Evolutionary conservation across 2,797 vertebrate species (phyloP).

Genomic region (Ara ararauna): DNA sequence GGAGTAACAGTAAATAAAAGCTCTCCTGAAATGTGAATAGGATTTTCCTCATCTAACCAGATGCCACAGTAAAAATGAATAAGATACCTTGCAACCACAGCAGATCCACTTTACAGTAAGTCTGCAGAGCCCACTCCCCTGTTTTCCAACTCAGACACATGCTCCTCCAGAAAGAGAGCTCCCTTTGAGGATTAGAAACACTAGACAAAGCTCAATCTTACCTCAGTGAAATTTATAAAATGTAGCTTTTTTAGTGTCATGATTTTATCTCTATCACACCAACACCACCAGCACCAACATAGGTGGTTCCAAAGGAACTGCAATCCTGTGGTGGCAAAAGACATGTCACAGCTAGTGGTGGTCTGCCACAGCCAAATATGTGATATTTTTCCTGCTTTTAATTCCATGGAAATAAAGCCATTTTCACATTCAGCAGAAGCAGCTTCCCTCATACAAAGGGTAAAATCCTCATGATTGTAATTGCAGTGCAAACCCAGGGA

Average conservation of each 20-base stretch:
- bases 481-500: not conserved
- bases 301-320: not conserved
- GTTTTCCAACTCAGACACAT: not conserved
- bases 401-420: not conserved
- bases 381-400: not conserved
- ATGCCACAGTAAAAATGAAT: not conserved
- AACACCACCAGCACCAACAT: not conserved
- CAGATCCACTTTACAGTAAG: not conserved
- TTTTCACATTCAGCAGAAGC: not conserved
- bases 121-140: not conserved
- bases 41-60: not conserved
- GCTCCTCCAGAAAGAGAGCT: not conserved
- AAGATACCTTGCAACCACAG: not conserved
- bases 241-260: not conserved
- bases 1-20: not conserved
- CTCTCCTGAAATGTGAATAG: not conserved
- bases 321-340: not conserved
- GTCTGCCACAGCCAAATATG: not conserved
- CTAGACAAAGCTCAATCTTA: not conserved
- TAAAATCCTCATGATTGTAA: not conserved
- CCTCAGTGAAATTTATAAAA: not conserved
- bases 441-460: not conserved
- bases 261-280: not conserved
- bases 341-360: not conserved
- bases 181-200: not conserved